Evolutionary conservation across 1,140 invertebrate genomes (phyloP), one percentile per base, ranked within the genome.

Genomic region (Pseudomyrmex cubaensis): DNA sequence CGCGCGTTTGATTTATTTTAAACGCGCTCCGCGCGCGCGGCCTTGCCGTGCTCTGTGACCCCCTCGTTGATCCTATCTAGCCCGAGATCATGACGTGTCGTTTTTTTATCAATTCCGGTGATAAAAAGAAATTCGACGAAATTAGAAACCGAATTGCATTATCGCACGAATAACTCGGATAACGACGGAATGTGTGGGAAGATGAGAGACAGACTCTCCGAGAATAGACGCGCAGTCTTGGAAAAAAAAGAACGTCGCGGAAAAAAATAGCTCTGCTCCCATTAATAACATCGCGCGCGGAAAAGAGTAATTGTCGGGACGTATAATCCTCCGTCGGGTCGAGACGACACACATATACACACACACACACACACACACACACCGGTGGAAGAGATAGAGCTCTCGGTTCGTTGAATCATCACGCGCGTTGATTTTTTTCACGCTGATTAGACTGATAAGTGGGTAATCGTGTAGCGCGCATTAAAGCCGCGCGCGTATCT

Each of bases 1-100:
- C 17, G 13, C 5, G 70, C 50, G 50, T 59, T 74, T 54, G 59
- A 86, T 86, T 86, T 83, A 22, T 56, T 66, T 67, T 50, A 20
- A 35, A 35, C 5, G 5, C 35, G 59, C 15, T 66, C 62, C 4
- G n/a, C n/a, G 35, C 35, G 35, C 35, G 35, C 25, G 25, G 61
- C 44, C 56, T 5, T 44, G 13, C 44, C 15, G 25, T 56, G 35
- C 35, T 35, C 35, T 35, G 35, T 77, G 62, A 67, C 48, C 74
- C 17, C 8, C 10, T 35, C 12, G 25, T 67, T 13, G 61, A 77
- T 77, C 54, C 17, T 48, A 77, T 46, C 48, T 20, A 48, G 9
- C 35, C 17, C 20, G 17, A 54, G n/a, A 67, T 67, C 44, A 1
- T 20, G 25, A 67, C 48, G 13, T 22, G 20, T 52, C 61, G 1